Base-by-base conservation (phyloP, 2,113 vertebrate species). In the Meleagris gallopavo region DNA sequence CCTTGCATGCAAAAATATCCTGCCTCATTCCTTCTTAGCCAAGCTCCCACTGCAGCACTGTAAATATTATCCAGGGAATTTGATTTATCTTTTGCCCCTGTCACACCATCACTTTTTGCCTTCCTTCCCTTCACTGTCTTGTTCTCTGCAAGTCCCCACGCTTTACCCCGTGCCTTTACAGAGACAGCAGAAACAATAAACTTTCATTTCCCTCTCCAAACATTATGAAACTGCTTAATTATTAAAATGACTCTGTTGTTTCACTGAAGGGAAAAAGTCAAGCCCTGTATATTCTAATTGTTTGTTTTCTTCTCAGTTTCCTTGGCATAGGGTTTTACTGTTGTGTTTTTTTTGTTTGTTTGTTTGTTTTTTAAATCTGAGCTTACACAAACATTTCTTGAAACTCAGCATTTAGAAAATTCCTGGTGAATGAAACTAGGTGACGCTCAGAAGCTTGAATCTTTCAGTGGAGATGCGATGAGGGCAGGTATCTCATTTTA, bases 221-320 rank as follows among this genome's bases (percentile, higher is more conserved):
- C 27, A 88, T 67, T 79, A 89, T 60, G 89, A 91, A 94, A 86
- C 71, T 60, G 43, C 72, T 94, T 96, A 93, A 95, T 91, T 95
- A 95, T 96, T 95, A 91, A 94, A 93, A 95, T 95, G 50, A 55
- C 82, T 95, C 19, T 74, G 85, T 75, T 94, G 78, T 89, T 95
- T 94, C 91, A 89, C 75, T 83, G 61, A 72, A 95, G 58, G 67
- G 74, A 91, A 91, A 84, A 93, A 95, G 66, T 82, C 66, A 95
- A 87, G 71, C 40, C 81, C 67, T 79, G 66, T 0, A 0, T 80
- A 71, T 73, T 92, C 54, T 85, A 87, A 85, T 78, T 87, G 71
- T 96, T 95, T 96, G 77, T 93, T 96, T 96, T 97, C 70, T 69
- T 90, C 86, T 76, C 88, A 29, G 78, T 75, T 89, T 96, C 79